Percentiles rank a stretch among this genome's conserved stretches.
Evolutionary conservation across 2,113 vertebrate species (phyloP).

Genomic region (Eptatretus burgeri): DNA sequence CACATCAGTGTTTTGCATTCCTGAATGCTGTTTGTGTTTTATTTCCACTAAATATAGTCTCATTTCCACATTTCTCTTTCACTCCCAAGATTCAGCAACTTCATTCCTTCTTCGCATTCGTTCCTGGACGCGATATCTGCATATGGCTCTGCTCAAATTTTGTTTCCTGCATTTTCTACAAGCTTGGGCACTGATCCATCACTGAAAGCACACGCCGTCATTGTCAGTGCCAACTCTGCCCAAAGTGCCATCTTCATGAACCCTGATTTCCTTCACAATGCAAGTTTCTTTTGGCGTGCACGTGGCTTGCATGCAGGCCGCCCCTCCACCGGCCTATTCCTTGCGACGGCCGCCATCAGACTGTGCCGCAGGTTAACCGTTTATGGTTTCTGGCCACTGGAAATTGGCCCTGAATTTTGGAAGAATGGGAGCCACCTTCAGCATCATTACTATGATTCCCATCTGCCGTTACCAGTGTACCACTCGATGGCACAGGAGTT

Average conservation of each 20-base stretch:
- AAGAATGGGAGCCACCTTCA: constrained; percentile 31
- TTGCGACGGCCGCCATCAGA: constrained; percentile 56
- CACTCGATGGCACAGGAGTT: constrained; percentile 96
- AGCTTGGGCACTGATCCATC: constrained; percentile 50
- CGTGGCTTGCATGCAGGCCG: constrained; percentile 51
- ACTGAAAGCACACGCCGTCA: constrained; percentile 41
- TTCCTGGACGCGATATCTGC: constrained; percentile 65
- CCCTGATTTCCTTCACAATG: constrained; percentile 49
- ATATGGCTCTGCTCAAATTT: constrained; percentile 66
- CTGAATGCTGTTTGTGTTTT: no score
- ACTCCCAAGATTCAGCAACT: no score
- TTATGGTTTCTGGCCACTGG: constrained; percentile 77
- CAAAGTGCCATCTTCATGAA: constrained; percentile 73
- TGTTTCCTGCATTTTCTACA: constrained; percentile 93
- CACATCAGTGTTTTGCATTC: no score
- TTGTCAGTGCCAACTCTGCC: constrained; percentile 40
- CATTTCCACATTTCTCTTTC: no score
- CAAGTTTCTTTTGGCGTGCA: constrained; percentile 62
- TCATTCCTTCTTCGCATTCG: not conserved
- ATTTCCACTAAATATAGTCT: no score
- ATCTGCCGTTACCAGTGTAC: constrained; percentile 47
- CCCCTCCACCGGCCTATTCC: constrained; percentile 66
- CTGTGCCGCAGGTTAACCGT: constrained; percentile 64
- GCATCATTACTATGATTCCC: constrained; percentile 87
- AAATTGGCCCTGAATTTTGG: no score